A percentile compares a stretch with the other conserved stretches of the same genome.
These are phyloP conservation scores for Allobates femoralis DNA, from an alignment of 2,797 vertebrate species.

Conservation along the genomic window DNA sequence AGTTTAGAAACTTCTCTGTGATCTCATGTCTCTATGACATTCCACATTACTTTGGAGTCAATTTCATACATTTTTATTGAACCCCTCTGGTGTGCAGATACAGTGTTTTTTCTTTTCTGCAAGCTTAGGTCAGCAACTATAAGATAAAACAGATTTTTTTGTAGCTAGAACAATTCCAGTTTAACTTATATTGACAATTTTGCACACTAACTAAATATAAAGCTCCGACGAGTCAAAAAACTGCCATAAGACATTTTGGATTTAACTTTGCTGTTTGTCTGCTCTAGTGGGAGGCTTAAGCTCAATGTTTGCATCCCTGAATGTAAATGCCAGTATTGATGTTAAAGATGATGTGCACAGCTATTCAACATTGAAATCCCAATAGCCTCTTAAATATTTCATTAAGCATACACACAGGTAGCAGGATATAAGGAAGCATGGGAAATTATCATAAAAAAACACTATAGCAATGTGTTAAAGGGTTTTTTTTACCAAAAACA, in stretches of 20 bases:
- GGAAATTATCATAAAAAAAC: no score
- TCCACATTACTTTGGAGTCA: neutral
- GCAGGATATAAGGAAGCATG: no score
- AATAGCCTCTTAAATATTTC: neutral
- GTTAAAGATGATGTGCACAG: constrained; percentile 1
- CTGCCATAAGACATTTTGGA: constrained; percentile 35
- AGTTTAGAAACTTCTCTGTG: neutral
- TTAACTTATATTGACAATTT: constrained; percentile 16
- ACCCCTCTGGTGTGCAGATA: neutral
- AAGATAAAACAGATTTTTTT: constrained; percentile 10
- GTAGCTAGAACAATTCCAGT: neutral
- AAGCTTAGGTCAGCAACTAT: neutral
- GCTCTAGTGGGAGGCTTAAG: constrained; percentile 10
- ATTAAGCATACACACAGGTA: neutral
- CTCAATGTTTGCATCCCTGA: constrained; percentile 36
- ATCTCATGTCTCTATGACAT: neutral
- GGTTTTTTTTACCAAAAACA: no score
- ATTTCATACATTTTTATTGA: neutral
- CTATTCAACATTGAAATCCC: neutral
- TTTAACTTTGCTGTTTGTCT: constrained; percentile 35
- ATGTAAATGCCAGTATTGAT: constrained; percentile 52
- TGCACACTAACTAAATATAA: neutral
- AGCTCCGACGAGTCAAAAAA: constrained; percentile 19
- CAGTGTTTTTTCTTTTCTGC: neutral
- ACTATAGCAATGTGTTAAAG: no score